Evolutionary conservation across 2,888 invertebrate genomes (phyloP), one percentile per base, ranked within the genome.

Genomic region (Pterostichus niger): DNA sequence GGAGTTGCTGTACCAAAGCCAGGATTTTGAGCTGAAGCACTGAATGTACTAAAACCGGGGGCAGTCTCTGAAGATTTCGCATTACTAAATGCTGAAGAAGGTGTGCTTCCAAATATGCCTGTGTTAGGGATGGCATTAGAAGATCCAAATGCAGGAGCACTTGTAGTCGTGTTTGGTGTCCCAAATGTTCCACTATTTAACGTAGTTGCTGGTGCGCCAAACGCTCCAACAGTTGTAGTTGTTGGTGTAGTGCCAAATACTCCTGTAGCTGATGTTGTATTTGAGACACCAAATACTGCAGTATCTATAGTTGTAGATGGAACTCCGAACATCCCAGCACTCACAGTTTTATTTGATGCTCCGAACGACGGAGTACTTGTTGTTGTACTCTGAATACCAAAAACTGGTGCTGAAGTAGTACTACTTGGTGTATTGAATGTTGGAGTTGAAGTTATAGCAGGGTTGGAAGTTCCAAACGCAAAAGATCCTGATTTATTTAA

Each of bases 241-340:
- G 10, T 54, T 81, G 78, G 7, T 81, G 73, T 2, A 0, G 81
- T 15, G 5, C 81, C 81, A 73, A 81, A 81, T 56, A 71, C 31
- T 35, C 10, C 44, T 7, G 64, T 17, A 10, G n/a, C 10, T 6
- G 61, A 46, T 44, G 84, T 13, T 11, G 84, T 33, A 13, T 75
- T 76, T 40, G 82, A 40, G 56, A 52, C 64, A 17, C 85, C 85
- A 83, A 85, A 85, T 35, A 33, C 68, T 40, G 24, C 82, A 82
- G 17, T 40, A 68, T 71, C 15, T 7, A 84, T 78, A 54, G 84
- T 84, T 31, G 52, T 77, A 10, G 84, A 10, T 24, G 81, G 79
- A n/a, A 7, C 68, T n/a, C 81, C 82, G 78, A 84, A 78, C n/a
- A 78, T 68, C 3, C 49, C 75, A 68, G 56, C 13, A 31, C 31